Conservation (phyloP, 2,113 vertebrate species). For the Caranx melampygus region DNA sequence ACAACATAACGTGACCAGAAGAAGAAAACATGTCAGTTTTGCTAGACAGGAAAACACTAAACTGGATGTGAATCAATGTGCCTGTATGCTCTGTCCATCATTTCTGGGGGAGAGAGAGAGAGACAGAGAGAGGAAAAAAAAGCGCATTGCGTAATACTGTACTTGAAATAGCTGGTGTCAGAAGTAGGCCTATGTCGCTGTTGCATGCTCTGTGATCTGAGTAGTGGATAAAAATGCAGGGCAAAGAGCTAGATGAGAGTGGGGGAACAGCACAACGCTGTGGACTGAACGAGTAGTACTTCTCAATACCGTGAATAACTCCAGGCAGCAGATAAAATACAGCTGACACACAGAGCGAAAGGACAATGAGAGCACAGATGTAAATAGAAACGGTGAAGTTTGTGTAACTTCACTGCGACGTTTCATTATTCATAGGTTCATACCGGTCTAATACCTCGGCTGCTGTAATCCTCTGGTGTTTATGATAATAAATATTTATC, state of each 20-base stretch:
- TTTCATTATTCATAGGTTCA: neutral
- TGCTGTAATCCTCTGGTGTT: neutral
- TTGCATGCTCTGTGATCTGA: slow-evolving; percentile 67
- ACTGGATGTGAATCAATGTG: slow-evolving; percentile 58
- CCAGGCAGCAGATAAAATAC: slow-evolving; percentile 62
- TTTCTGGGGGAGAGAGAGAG: slow-evolving; percentile 42
- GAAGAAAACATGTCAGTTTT: slow-evolving; percentile 39
- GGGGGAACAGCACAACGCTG: slow-evolving; percentile 65
- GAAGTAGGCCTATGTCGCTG: slow-evolving; percentile 70
- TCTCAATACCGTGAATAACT: slow-evolving; percentile 43
- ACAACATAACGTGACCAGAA: slow-evolving; percentile 16
- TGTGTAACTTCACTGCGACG: neutral
- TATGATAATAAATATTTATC: slow-evolving; percentile 39
- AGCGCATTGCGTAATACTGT: slow-evolving; percentile 79
- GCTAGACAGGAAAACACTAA: slow-evolving; percentile 51
- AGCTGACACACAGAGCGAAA: slow-evolving; percentile 56
- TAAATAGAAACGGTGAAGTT: slow-evolving; percentile 48
- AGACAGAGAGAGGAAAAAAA: slow-evolving; percentile 50
- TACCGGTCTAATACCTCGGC: neutral
- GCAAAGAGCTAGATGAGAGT: slow-evolving; percentile 38
- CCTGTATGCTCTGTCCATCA: slow-evolving; percentile 48
- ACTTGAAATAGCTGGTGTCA: slow-evolving; percentile 79
- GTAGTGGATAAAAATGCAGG: slow-evolving; percentile 69
- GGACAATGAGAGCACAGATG: slow-evolving; percentile 51
- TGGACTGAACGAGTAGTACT: slow-evolving; percentile 60